Conservation (phyloP, 2,797 vertebrate genomes). For the Sebastes nivosus region DNA sequence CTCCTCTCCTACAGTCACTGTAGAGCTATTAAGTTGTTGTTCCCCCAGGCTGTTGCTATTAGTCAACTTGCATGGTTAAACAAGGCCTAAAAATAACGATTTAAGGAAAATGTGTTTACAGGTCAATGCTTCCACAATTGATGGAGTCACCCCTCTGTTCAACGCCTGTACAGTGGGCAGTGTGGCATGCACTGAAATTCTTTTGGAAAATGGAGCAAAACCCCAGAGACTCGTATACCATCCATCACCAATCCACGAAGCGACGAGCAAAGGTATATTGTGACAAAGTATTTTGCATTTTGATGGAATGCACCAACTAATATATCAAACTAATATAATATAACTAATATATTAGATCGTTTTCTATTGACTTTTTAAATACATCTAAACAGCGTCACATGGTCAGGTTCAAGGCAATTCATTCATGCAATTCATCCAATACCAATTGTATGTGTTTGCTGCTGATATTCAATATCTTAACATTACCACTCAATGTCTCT, state of each 20-base stretch:
- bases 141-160: conserved; percentile 93
- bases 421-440: neutral
- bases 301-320: neutral
- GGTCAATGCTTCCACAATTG: conserved; percentile 93
- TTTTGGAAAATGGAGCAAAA: conserved; percentile 91
- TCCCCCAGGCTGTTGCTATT: conserved; percentile 57
- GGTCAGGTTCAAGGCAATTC: neutral
- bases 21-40: conserved; percentile 54
- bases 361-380: neutral
- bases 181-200: conserved; percentile 86
- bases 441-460: neutral
- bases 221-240: conserved; percentile 88
- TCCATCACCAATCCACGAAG: conserved; percentile 92
- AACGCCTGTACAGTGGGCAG: conserved; percentile 92
- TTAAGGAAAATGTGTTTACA: conserved; percentile 70
- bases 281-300: neutral
- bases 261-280: conserved; percentile 89
- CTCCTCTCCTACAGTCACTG: conserved; percentile 35
- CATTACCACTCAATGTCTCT: neutral
- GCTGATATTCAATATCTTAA: neutral
- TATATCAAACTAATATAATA: no score
- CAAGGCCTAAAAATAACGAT: conserved; percentile 61
- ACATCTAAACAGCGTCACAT: neutral
- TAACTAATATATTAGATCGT: neutral
- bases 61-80: conserved; percentile 60